Conservation (phyloP, 1,140 invertebrate genomes). For the Euura saliciscinereae region DNA sequence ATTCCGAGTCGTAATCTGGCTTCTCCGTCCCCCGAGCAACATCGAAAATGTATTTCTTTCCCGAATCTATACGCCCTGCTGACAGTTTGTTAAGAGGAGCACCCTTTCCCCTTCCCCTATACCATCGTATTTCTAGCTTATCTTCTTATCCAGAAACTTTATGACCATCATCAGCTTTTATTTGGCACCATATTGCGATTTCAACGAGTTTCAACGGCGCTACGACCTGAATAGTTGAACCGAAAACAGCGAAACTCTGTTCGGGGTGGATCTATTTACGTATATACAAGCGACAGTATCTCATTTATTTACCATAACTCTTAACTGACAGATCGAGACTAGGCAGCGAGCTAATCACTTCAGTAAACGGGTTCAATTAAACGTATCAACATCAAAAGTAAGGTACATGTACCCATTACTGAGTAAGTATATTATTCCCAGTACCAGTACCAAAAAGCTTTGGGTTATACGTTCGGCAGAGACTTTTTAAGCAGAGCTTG, state of each 20-base stretch:
- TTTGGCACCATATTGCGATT: slow-evolving; percentile 1
- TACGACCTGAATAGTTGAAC: background rate
- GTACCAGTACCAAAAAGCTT: no score
- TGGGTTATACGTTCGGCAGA: no score
- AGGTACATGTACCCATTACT: no score
- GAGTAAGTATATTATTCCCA: no score
- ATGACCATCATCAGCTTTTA: background rate
- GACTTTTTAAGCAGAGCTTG: no score
- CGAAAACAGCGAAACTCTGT: background rate
- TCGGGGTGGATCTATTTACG: background rate
- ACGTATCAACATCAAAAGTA: background rate
- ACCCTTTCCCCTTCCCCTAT: background rate
- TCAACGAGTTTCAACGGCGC: background rate
- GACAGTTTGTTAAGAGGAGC: slow-evolving; percentile 5
- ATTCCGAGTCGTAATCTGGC: background rate
- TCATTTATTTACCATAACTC: background rate
- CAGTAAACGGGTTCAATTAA: background rate
- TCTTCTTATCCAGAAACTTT: slow-evolving; percentile 1
- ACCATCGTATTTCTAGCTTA: background rate
- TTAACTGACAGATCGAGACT: background rate
- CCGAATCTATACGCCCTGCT: background rate
- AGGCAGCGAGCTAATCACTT: background rate
- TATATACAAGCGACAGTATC: no score
- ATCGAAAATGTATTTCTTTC: background rate
- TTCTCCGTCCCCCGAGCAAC: background rate